Evolutionary conservation across 2,113 vertebrate genomes (phyloP).

Genomic region (Spermophilus dauricus): DNA sequence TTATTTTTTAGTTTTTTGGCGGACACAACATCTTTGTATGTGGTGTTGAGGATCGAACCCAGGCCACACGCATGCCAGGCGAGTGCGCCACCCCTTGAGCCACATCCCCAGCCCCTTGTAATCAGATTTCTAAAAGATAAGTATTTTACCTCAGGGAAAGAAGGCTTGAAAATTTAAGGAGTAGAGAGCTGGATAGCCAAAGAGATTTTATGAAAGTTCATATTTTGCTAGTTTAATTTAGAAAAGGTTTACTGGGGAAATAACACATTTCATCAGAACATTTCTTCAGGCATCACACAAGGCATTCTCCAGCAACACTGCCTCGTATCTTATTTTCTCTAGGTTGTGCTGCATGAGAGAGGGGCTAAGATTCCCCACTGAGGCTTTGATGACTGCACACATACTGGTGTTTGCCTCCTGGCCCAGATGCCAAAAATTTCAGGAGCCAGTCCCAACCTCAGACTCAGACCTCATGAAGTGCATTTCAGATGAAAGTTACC

Average conservation of each 20-base stretch:
- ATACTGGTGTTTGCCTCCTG: neutral
- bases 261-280: neutral
- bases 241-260: slow-evolving; percentile 12
- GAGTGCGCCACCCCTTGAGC: no score
- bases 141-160: neutral
- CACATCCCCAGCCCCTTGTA: neutral
- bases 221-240: slow-evolving; percentile 43
- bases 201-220: neutral
- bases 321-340: neutral
- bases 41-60: no score
- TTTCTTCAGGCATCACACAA: neutral
- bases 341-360: neutral
- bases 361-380: neutral
- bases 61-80: no score
- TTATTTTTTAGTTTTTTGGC: no score
- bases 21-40: no score
- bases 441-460: neutral
- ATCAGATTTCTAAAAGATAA: neutral
- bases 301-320: neutral
- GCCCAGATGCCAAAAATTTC: no score
- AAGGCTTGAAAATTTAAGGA: neutral
- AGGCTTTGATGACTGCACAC: neutral
- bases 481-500: neutral
- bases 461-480: no score
- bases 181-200: neutral